These are phyloP conservation scores for Lophochroa leadbeateri DNA, from an alignment of 2,113 vertebrate species.

Conservation along the genomic window DNA sequence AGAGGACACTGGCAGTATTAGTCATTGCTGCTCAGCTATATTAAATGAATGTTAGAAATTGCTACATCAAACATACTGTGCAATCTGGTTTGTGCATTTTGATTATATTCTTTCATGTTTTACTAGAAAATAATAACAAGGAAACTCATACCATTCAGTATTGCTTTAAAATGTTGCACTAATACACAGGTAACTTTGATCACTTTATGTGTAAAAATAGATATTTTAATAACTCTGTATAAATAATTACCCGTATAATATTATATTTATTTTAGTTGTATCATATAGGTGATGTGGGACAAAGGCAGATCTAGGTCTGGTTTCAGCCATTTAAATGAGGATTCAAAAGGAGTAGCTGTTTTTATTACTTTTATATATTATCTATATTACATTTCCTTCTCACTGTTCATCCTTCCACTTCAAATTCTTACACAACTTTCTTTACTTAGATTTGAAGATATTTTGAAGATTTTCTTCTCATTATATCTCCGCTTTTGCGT, in stretches of 20 bases:
- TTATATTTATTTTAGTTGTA: slow-evolving; percentile 32
- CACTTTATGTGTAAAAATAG: not conserved
- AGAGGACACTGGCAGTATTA: slow-evolving; percentile 49
- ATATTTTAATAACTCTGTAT: not conserved
- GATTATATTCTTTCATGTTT: slow-evolving; percentile 58
- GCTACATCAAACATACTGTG: slow-evolving; percentile 40
- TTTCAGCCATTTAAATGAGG: not conserved
- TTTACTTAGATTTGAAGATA: not conserved
- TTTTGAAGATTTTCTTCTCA: not conserved
- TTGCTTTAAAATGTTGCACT: not conserved
- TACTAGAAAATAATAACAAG: slow-evolving; percentile 32
- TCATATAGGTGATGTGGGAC: not conserved
- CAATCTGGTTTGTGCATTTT: slow-evolving; percentile 44
- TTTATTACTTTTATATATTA: not conserved
- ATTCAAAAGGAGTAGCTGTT: not conserved
- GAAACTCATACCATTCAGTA: not conserved
- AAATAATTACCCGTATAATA: slow-evolving; percentile 11
- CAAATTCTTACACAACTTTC: not conserved
- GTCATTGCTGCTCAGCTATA: slow-evolving; percentile 52
- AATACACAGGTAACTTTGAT: not conserved
- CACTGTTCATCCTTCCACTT: not conserved
- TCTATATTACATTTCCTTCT: not conserved
- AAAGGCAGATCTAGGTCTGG: slow-evolving; percentile 3
- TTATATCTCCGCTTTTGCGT: not conserved
- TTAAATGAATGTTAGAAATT: slow-evolving; percentile 69